These are phyloP conservation scores for Drosophila virilis DNA, from an alignment of 1,140 invertebrate species.

Conservation along the genomic window DNA sequence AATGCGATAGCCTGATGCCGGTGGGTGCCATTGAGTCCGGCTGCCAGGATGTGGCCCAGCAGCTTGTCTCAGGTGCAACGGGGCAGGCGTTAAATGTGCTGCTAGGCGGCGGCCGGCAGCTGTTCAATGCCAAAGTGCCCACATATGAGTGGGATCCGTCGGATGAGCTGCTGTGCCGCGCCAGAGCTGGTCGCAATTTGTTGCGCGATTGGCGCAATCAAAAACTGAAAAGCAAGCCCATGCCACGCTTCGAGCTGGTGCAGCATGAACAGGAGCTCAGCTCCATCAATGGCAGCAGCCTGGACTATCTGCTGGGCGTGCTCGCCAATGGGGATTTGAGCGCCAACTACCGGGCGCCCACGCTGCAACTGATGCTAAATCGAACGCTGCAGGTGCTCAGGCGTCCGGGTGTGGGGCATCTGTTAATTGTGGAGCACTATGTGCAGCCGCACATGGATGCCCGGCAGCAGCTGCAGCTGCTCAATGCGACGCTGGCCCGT, in stretches of 20 bases:
- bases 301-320: slow-evolving; percentile 65
- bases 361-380: slow-evolving; percentile 41
- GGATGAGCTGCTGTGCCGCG: slow-evolving; percentile 55
- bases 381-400: slow-evolving; percentile 52
- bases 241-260: slow-evolving; percentile 49
- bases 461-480: slow-evolving; percentile 20
- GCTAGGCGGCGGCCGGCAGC: slow-evolving; percentile 70
- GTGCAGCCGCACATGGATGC: slow-evolving; percentile 6
- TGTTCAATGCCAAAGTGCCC: slow-evolving; percentile 50
- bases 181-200: slow-evolving; percentile 61
- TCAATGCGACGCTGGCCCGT: slow-evolving; percentile 47
- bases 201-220: slow-evolving; percentile 59
- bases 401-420: slow-evolving; percentile 35
- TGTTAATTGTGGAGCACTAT: slow-evolving; percentile 61
- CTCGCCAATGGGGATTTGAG: slow-evolving; percentile 63
- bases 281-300: slow-evolving; percentile 53
- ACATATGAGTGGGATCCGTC: slow-evolving; percentile 35
- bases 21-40: slow-evolving; percentile 7
- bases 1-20: slow-evolving; percentile 65
- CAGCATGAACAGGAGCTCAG: slow-evolving; percentile 47
- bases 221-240: slow-evolving; percentile 33
- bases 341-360: slow-evolving; percentile 30
- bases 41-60: slow-evolving; percentile 61
- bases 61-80: slow-evolving; percentile 48
- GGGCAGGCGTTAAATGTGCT: slow-evolving; percentile 58